Conservation (phyloP, 1,140 invertebrate genomes). For the Polyergus mexicanus region DNA sequence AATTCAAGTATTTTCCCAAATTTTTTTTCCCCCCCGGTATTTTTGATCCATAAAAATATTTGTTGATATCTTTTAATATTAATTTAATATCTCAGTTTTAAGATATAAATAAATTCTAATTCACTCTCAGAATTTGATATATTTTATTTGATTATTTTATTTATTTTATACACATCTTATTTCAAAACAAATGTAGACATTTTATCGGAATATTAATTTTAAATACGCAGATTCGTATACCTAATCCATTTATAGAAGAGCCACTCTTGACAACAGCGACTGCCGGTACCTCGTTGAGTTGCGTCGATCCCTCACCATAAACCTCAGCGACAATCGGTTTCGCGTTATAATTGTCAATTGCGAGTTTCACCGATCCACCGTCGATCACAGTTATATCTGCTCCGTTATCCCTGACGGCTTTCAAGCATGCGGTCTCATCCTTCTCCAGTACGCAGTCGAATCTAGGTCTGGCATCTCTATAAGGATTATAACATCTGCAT, state of each 20-base stretch:
- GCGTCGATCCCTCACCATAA: constrained; percentile 82
- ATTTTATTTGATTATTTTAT: too few relatives aligned
- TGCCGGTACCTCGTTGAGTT: constrained; percentile 85
- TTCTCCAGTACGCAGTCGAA: constrained; percentile 89
- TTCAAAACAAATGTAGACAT: background rate
- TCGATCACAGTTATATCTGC: constrained; percentile 90
- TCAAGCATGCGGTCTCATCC: constrained; percentile 89
- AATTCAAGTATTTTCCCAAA: background rate
- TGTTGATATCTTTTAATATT: background rate
- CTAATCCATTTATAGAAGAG: constrained; percentile 79
- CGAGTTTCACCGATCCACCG: constrained; percentile 88
- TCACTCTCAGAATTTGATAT: too few relatives aligned
- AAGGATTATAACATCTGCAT: background rate
- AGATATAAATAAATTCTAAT: background rate
- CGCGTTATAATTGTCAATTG: constrained; percentile 86
- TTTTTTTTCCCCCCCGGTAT: too few relatives aligned
- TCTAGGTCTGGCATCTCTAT: constrained; percentile 90
- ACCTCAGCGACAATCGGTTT: constrained; percentile 87
- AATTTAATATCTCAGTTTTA: background rate
- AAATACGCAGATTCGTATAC: constrained; percentile 38
- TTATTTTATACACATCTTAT: background rate
- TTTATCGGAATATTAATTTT: background rate
- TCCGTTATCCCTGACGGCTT: constrained; percentile 88
- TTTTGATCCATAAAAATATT: background rate
- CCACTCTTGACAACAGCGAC: constrained; percentile 88